These are phyloP conservation scores for Oryzias woworae DNA, from an alignment of 2,113 vertebrate genomes.

Conservation along the genomic window DNA sequence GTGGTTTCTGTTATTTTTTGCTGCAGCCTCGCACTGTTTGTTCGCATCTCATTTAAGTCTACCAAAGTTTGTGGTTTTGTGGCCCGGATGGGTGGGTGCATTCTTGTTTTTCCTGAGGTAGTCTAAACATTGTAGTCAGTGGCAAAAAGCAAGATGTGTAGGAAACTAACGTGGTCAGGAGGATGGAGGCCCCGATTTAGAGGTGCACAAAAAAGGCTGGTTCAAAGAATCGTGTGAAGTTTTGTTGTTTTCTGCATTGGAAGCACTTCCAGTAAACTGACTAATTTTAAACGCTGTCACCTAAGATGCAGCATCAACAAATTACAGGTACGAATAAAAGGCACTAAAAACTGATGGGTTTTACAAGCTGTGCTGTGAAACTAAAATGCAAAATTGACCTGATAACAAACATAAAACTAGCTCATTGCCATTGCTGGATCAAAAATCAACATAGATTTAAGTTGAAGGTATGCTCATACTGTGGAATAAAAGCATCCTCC, in stretches of 20 bases:
- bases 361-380: neutral
- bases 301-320: neutral
- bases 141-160: conserved; percentile 37
- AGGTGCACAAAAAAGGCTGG: conserved; percentile 29
- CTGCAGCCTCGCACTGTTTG: conserved; percentile 8
- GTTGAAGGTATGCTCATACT: no score
- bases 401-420: no score
- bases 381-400: no score
- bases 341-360: neutral
- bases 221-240: neutral
- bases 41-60: conserved; percentile 5
- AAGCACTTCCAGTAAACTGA: conserved; percentile 4
- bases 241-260: neutral
- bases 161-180: conserved; percentile 20
- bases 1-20: conserved; percentile 42
- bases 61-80: conserved; percentile 61
- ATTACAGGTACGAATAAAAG: neutral
- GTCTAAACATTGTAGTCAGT: conserved; percentile 51
- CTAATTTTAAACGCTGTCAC: neutral
- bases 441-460: no score
- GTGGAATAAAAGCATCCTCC: no score
- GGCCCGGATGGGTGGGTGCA: conserved; percentile 72
- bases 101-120: conserved; percentile 64
- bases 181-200: conserved; percentile 5
- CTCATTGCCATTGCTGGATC: no score